Evolutionary conservation across 2,888 invertebrate species (phyloP), one percentile per base, ranked within the genome.

Genomic region (Euplexia lucipara): DNA sequence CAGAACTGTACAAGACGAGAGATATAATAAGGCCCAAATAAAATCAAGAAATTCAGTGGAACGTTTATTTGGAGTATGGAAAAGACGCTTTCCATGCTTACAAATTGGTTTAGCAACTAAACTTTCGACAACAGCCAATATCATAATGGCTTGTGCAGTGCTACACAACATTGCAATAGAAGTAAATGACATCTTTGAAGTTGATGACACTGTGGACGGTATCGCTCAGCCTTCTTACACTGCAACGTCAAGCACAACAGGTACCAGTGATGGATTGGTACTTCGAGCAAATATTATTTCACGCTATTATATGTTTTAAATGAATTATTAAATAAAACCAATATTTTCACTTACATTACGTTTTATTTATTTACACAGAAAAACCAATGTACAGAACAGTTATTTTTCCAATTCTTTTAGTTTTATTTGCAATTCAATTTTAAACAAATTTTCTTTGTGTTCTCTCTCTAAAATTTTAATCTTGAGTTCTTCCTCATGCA

Each of bases 31-130:
- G 9, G 49, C 35, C 14, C 49, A 35, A 49, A 49, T 49, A 35
- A 49, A 49, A 49, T 5, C 20, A 35, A 51, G 35, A 10, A 51
- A 51, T 22, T 51, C 49, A 3, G 35, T 20, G 2, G 49, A 51
- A 51, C 35, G 35, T 3, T 51, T 51, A 51, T 37, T 48, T 48
- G 41, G 41, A 41, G 48, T 32, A 47, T 32, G 45, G 45, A 45
- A 45, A 45, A 45, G 45, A 45, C 26, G 45, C 18, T 34, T 48
- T 48, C 48, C 48, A 48, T 48, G 48, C 34, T 5, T 34, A 48
- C 48, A 48, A 34, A 34, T 34, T 18, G 48, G 48, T 22, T 35
- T 49, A 7, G 20, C 49, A 7, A 49, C 35, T 20, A 47, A 45
- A 26, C 45, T 45, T 26, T 45, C 22, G 6, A 3, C 26, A n/a